phyloP scores from a whole-genome alignment of 2,113 vertebrate genomes.

The Phaethon lepturus region DNA sequence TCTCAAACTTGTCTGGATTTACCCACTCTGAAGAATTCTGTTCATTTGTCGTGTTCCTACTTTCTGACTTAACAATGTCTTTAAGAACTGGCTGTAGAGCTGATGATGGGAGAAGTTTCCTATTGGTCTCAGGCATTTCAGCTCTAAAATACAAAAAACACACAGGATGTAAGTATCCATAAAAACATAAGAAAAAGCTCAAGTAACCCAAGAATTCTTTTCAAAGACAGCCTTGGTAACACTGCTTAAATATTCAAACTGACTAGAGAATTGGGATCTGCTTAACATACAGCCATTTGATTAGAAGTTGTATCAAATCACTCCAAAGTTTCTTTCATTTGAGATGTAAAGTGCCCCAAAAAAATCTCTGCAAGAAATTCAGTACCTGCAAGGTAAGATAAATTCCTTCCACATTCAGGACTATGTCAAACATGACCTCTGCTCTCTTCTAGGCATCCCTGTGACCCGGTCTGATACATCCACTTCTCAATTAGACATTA shows the following conservation, averaged over 20 bases:
- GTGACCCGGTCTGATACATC: background rate
- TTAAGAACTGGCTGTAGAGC: slow-evolving; percentile 36
- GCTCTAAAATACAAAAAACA: slow-evolving; percentile 53
- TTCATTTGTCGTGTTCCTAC: slow-evolving; percentile 24
- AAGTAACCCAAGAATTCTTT: background rate
- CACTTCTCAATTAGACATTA: background rate
- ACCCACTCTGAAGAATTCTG: slow-evolving; percentile 26
- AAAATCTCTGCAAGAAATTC: background rate
- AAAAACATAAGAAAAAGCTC: background rate
- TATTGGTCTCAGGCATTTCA: slow-evolving; percentile 45
- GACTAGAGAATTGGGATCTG: background rate
- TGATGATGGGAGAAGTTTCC: slow-evolving; percentile 39
- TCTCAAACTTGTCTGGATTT: slow-evolving; percentile 43
- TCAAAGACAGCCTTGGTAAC: background rate
- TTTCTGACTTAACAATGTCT: slow-evolving; percentile 47
- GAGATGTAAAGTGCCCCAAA: background rate
- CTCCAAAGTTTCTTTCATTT: background rate
- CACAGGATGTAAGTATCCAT: background rate
- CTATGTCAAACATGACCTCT: background rate
- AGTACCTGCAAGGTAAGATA: background rate
- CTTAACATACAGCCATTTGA: background rate
- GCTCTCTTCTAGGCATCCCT: background rate
- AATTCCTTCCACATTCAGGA: background rate
- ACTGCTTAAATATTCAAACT: background rate
- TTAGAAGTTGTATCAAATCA: background rate